Conservation (phyloP, 2,113 vertebrate species). For the Lampris incognitus region DNA sequence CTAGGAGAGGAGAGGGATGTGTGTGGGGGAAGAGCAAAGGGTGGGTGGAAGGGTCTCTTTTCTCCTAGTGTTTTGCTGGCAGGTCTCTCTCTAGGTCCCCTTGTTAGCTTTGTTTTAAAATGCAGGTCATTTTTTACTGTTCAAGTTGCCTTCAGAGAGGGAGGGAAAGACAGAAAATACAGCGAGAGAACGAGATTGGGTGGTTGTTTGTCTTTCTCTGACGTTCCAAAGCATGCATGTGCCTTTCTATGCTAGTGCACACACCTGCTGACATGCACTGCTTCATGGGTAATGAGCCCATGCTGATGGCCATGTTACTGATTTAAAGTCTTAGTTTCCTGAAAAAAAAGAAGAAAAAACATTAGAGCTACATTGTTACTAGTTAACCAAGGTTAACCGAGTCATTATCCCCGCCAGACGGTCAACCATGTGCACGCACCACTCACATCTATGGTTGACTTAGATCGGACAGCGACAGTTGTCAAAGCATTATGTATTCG, state of each 20-base stretch:
- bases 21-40: not conserved
- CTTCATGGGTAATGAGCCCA: constrained; percentile 42
- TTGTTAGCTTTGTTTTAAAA: constrained; percentile 30
- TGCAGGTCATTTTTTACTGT: not conserved
- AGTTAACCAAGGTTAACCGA: not conserved
- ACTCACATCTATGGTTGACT: too few relatives aligned
- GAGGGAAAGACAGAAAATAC: not conserved
- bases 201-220: constrained; percentile 49
- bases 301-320: constrained; percentile 34
- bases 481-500: too few relatives aligned
- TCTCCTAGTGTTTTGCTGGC: constrained; percentile 9
- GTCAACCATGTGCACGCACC: too few relatives aligned
- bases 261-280: constrained; percentile 28
- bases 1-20: constrained; percentile 9
- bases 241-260: not conserved
- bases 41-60: constrained; percentile 36
- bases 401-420: too few relatives aligned
- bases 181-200: not conserved
- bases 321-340: constrained; percentile 7
- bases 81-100: not conserved
- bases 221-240: constrained; percentile 25
- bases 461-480: too few relatives aligned
- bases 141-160: not conserved
- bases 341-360: not conserved
- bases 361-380: not conserved